Evolutionary conservation across 2,888 invertebrate genomes (phyloP).

Genomic region (Hirtodrosophila trivittata): DNA sequence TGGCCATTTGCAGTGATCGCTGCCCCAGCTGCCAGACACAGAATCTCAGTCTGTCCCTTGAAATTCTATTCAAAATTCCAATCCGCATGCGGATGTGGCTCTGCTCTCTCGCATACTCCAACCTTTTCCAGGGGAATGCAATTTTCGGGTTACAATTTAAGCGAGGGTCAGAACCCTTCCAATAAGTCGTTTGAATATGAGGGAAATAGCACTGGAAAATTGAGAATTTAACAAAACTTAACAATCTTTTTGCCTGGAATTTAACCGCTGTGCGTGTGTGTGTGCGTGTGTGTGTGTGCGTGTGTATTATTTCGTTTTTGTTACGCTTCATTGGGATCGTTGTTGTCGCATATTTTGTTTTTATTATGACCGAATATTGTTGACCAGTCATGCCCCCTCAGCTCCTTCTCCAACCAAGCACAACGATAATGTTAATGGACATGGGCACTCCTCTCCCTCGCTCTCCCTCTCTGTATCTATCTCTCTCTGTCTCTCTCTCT

Average conservation of each 20-base stretch:
- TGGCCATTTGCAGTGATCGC: slow-evolving; percentile 28
- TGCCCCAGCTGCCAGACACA: slow-evolving; percentile 40
- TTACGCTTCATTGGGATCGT: slow-evolving; percentile 68
- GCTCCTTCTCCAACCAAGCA: slow-evolving; percentile 2
- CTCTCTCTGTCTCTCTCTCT: slow-evolving; percentile 11
- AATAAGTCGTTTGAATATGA: no score
- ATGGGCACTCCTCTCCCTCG: slow-evolving; percentile 30
- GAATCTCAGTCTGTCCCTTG: slow-evolving; percentile 16
- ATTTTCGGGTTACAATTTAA: no score
- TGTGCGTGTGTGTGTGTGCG: slow-evolving; percentile 16
- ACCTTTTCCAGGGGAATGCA: no score
- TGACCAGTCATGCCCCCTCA: slow-evolving; percentile 53
- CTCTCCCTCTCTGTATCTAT: slow-evolving; percentile 7
- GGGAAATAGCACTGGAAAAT: no score
- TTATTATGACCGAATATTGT: slow-evolving; percentile 71
- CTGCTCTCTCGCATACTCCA: not conserved
- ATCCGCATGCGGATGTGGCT: slow-evolving; percentile 12
- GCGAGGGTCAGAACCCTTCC: no score
- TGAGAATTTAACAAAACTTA: no score
- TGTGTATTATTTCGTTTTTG: slow-evolving; percentile 44
- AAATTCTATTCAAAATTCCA: slow-evolving; percentile 62
- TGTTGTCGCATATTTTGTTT: slow-evolving; percentile 64
- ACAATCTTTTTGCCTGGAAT: no score
- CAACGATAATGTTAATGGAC: slow-evolving; percentile 65
- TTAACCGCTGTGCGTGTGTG: slow-evolving; percentile 8